Evolutionary conservation across 2,797 vertebrate species (phyloP).

Genomic region (Eidolon dupreanum): DNA sequence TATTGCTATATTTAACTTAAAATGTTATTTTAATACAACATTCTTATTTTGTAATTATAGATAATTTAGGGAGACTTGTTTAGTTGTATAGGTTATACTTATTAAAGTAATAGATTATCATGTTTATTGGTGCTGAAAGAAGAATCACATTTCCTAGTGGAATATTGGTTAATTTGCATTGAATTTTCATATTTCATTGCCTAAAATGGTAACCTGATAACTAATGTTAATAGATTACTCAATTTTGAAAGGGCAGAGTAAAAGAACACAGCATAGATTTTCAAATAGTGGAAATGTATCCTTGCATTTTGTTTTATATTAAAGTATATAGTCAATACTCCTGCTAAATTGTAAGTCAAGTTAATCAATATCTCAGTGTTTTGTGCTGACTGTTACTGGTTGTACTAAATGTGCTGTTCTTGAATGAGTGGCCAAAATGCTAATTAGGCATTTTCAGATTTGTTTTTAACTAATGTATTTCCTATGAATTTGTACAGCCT

Average conservation of each 20-base stretch:
- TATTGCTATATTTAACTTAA: neutral
- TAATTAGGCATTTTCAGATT: neutral
- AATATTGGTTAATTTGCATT: neutral
- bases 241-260: neutral
- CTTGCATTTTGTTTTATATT: neutral
- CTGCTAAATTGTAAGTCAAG: neutral
- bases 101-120: conserved; percentile 50
- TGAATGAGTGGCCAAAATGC: neutral
- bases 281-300: neutral
- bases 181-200: neutral
- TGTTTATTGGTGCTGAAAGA: neutral
- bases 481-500: neutral
- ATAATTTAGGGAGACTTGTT: conserved; percentile 24
- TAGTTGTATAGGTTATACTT: conserved; percentile 20
- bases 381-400: neutral
- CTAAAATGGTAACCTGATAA: neutral
- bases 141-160: neutral
- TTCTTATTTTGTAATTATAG: conserved; percentile 13
- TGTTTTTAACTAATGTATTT: neutral
- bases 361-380: neutral
- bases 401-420: neutral
- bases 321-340: neutral
- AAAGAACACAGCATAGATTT: neutral
- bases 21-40: neutral
- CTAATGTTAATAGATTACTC: neutral